Evolutionary conservation across 2,113 vertebrate genomes (phyloP).

Genomic region (Antennarius striatus): DNA sequence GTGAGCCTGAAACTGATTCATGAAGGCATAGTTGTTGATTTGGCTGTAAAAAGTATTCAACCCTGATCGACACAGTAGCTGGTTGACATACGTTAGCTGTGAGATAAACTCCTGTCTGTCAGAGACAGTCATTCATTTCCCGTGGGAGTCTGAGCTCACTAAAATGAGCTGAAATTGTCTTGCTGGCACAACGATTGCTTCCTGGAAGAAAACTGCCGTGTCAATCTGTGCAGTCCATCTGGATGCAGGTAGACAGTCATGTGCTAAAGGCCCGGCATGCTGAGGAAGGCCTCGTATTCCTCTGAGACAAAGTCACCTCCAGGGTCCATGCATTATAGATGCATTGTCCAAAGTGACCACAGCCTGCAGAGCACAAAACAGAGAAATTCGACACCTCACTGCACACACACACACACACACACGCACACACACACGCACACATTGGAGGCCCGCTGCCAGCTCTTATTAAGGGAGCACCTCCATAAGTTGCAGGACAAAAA

Average conservation of each 20-base stretch:
- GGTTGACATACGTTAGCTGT: background rate
- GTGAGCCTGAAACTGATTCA: no score
- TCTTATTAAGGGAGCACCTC: background rate
- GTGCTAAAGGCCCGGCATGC: background rate
- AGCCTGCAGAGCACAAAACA: conserved; percentile 22
- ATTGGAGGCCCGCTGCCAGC: background rate
- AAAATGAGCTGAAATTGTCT: conserved; percentile 2
- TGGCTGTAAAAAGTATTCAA: no score
- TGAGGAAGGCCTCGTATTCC: conserved; percentile 28
- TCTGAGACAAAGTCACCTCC: conserved; percentile 51
- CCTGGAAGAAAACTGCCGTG: background rate
- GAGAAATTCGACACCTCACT: conserved; percentile 46
- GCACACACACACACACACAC: conserved; percentile 3
- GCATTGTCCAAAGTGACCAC: conserved; percentile 2
- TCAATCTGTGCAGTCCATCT: conserved; percentile 15
- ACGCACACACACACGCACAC: conserved; percentile 1
- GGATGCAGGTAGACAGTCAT: background rate
- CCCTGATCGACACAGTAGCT: background rate
- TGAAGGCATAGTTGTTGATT: no score
- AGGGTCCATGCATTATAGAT: conserved; percentile 64
- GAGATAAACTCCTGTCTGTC: background rate
- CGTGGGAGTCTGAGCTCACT: conserved; percentile 14
- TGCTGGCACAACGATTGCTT: background rate
- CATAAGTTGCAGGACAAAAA: background rate
- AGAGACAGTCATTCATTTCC: background rate